phyloP scores from a whole-genome alignment of 2,797 vertebrate genomes.

The Cirrhinus mrigala region DNA sequence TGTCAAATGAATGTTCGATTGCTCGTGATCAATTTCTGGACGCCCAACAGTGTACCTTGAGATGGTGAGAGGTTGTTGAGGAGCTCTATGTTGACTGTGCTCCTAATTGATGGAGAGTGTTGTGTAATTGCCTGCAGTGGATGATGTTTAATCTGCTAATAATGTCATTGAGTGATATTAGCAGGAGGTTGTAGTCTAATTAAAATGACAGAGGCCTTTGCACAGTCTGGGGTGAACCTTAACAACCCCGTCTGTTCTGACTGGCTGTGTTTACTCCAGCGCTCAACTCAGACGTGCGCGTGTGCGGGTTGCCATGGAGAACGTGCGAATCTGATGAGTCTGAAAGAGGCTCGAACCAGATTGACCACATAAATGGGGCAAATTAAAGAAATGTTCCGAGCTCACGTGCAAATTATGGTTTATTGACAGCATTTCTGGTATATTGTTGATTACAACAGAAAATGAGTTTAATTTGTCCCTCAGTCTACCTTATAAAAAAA shows the following conservation, averaged over 20 bases:
- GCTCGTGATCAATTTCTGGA: conserved; percentile 21
- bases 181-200: conserved; percentile 53
- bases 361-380: neutral
- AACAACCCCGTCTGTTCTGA: conserved; percentile 1
- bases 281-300: neutral
- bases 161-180: conserved; percentile 57
- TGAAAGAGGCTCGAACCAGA: neutral
- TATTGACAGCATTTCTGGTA: neutral
- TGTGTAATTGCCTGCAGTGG: conserved; percentile 52
- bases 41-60: conserved; percentile 28
- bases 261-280: conserved; percentile 3
- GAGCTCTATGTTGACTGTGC: conserved; percentile 58
- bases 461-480: neutral
- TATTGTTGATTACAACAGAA: neutral
- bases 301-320: neutral
- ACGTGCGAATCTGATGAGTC: neutral
- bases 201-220: conserved; percentile 52
- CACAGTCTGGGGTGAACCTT: conserved; percentile 29
- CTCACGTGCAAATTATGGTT: conserved; percentile 11
- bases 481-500: neutral
- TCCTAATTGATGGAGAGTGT: conserved; percentile 56
- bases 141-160: conserved; percentile 64
- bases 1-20: conserved; percentile 24
- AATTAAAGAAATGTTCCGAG: neutral
- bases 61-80: conserved; percentile 2